Evolutionary conservation across 1,140 invertebrate genomes (phyloP).

Genomic region (Achroia grisella): DNA sequence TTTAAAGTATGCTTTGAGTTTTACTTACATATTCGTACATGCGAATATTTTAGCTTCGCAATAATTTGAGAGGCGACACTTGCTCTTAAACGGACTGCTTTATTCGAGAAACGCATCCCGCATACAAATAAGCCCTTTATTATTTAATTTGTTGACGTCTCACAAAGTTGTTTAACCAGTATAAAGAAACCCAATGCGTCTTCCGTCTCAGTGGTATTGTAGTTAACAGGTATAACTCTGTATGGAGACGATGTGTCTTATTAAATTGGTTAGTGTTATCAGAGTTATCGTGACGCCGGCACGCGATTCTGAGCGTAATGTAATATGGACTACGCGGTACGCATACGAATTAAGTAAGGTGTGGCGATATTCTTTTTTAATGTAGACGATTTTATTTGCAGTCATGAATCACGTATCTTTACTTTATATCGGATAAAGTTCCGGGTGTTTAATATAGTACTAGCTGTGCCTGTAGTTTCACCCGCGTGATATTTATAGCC

Average conservation of each 20-base stretch:
- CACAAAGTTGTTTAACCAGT: slow-evolving; percentile 27
- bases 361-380: slow-evolving; percentile 42
- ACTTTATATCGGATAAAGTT: too few relatives aligned
- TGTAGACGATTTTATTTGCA: slow-evolving; percentile 1
- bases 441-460: too few relatives aligned
- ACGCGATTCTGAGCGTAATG: slow-evolving; percentile 57
- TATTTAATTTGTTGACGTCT: slow-evolving; percentile 56
- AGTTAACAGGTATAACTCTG: neutral
- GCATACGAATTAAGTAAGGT: slow-evolving; percentile 53
- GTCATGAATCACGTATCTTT: neutral
- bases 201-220: neutral
- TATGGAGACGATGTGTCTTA: slow-evolving; percentile 12
- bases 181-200: slow-evolving; percentile 2
- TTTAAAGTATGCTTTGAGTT: too few relatives aligned
- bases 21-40: too few relatives aligned
- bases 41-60: too few relatives aligned
- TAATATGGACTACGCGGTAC: slow-evolving; percentile 55
- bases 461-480: too few relatives aligned
- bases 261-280: slow-evolving; percentile 36
- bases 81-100: slow-evolving; percentile 8
- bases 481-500: too few relatives aligned
- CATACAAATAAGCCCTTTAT: slow-evolving; percentile 55
- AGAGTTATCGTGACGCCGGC: slow-evolving; percentile 38
- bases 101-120: slow-evolving; percentile 30
- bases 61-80: too few relatives aligned